Evolutionary conservation across 1,140 invertebrate species (phyloP).

Genomic region (Akabosia matsudoensis): DNA sequence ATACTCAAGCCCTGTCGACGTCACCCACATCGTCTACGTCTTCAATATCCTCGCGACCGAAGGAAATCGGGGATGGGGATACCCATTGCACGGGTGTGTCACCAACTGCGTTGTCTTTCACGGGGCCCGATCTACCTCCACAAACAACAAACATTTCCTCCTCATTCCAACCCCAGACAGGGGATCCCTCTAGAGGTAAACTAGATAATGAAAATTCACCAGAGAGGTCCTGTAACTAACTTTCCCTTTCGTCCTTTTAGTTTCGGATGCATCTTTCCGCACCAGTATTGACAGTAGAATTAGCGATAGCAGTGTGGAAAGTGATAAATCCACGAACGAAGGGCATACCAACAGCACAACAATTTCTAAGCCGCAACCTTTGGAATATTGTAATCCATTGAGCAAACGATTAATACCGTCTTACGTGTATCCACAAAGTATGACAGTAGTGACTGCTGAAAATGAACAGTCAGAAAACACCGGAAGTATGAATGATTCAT

Average conservation of each 20-base stretch:
- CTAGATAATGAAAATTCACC: background rate
- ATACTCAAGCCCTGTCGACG: too few relatives aligned
- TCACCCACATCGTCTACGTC: too few relatives aligned
- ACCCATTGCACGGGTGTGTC: too few relatives aligned
- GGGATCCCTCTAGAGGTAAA: too few relatives aligned
- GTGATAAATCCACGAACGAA: conserved; percentile 1
- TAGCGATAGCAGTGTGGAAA: conserved; percentile 7
- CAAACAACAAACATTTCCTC: too few relatives aligned
- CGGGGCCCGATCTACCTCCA: too few relatives aligned
- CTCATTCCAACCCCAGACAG: too few relatives aligned
- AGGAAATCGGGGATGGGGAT: too few relatives aligned
- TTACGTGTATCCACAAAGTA: background rate
- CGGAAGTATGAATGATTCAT: too few relatives aligned
- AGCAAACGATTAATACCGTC: background rate
- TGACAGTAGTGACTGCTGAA: background rate
- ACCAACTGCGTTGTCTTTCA: too few relatives aligned
- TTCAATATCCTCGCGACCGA: too few relatives aligned
- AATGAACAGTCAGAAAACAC: background rate
- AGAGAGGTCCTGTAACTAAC: background rate
- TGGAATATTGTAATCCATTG: conserved; percentile 1
- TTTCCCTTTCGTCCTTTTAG: background rate
- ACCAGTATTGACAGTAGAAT: conserved; percentile 14
- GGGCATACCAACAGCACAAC: background rate
- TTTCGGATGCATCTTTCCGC: background rate
- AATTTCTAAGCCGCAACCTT: background rate